Percentiles rank a stretch among this genome's conserved stretches.
Evolutionary conservation across 2,888 invertebrate species (phyloP).

Genomic region (Nematopogon swammerdamellus): DNA sequence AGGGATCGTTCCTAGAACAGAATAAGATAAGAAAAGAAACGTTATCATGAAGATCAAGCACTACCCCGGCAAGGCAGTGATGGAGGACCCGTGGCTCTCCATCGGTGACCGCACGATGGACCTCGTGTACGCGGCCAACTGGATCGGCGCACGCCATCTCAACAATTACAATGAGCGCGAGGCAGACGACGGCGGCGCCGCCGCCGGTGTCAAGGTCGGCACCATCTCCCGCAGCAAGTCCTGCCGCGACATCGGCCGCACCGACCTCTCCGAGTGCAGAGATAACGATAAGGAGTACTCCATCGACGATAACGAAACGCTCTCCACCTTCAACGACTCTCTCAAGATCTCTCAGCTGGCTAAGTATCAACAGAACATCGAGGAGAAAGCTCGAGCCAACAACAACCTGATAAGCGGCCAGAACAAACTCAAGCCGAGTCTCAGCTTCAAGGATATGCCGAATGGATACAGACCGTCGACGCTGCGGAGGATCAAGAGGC

Average conservation of each 20-base stretch:
- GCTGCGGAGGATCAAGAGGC: conserved; percentile 49
- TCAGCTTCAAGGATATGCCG: conserved; percentile 58
- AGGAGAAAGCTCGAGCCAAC: conserved; percentile 49
- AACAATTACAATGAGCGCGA: conserved; percentile 38
- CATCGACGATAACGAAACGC: conserved; percentile 25
- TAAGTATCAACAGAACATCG: conserved; percentile 61
- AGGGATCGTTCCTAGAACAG: not conserved
- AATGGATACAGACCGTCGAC: conserved; percentile 62
- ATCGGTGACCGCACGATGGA: conserved; percentile 69
- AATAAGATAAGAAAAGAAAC: not conserved
- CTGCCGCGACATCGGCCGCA: conserved; percentile 41
- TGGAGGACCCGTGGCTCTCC: conserved; percentile 70
- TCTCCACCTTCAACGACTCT: conserved; percentile 9
- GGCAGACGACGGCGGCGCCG: conserved; percentile 24
- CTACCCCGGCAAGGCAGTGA: conserved; percentile 80
- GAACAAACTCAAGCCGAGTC: conserved; percentile 51
- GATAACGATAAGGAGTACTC: conserved; percentile 30
- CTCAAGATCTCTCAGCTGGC: conserved; percentile 54
- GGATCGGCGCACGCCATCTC: conserved; percentile 69
- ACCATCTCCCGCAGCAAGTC: conserved; percentile 51
- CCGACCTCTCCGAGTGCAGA: conserved; percentile 20
- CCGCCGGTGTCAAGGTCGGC: conserved; percentile 39
- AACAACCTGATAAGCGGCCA: conserved; percentile 47
- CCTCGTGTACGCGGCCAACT: conserved; percentile 79
- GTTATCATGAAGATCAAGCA: conserved; percentile 75